Evolutionary conservation across 2,888 invertebrate species (phyloP).

Genomic region (Leucoma salicis): DNA sequence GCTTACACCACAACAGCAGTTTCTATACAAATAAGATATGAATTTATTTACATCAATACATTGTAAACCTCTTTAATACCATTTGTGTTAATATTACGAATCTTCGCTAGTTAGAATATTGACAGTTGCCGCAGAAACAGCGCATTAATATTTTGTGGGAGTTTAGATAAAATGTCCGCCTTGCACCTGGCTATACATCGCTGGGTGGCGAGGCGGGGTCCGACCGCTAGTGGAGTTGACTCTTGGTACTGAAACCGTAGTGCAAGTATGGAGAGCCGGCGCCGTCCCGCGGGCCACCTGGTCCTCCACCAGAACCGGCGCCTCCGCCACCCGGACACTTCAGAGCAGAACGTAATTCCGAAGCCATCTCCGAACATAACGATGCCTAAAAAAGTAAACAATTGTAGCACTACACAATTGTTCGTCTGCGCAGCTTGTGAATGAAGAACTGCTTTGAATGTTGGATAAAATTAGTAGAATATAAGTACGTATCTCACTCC

Average conservation of each 20-base stretch:
- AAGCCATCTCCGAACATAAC: conserved; percentile 87
- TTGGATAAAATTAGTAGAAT: too few species aligned
- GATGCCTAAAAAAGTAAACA: conserved; percentile 81
- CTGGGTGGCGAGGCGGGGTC: conserved; percentile 67
- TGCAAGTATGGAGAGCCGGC: conserved; percentile 84
- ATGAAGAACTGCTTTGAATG: too few species aligned
- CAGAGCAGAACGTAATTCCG: conserved; percentile 86
- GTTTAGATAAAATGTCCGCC: conserved; percentile 29
- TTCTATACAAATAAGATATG: conserved; percentile 35
- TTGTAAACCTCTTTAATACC: conserved; percentile 31
- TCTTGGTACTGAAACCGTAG: conserved; percentile 84
- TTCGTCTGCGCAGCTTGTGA: too few species aligned
- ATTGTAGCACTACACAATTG: too few species aligned
- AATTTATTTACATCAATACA: conserved; percentile 42
- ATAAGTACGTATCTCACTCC: too few species aligned
- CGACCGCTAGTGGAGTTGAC: conserved; percentile 76
- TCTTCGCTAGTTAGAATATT: conserved; percentile 32
- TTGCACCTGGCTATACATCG: conserved; percentile 59
- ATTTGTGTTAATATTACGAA: conserved; percentile 21
- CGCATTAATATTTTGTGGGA: conserved; percentile 5
- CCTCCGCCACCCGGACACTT: conserved; percentile 83
- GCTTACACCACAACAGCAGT: conserved; percentile 30
- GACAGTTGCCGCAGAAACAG: conserved; percentile 13
- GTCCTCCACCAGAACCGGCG: conserved; percentile 52
- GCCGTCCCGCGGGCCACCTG: conserved; percentile 67